Conservation (phyloP, 2,888 invertebrate genomes). For the Cryptophagus acutangulus region DNA sequence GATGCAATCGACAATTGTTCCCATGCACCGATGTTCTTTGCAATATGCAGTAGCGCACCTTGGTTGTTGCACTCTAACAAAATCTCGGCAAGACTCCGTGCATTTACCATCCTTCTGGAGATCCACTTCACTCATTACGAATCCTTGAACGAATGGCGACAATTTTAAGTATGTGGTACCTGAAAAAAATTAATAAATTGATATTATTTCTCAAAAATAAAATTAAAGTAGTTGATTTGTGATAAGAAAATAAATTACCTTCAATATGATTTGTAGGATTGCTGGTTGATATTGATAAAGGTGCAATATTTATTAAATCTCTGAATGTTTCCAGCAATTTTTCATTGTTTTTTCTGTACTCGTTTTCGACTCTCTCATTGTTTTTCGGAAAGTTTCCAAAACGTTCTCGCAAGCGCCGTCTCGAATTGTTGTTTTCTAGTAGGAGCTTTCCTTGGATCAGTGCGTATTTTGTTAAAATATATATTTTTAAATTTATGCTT, state of each 20-base stretch:
- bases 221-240: background rate
- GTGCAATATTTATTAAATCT: too few species aligned
- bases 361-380: too few species aligned
- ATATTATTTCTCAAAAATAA: background rate
- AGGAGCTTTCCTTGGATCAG: too few species aligned
- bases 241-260: conserved; percentile 2
- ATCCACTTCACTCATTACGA: conserved; percentile 78
- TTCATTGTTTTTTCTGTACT: too few species aligned
- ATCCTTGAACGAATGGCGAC: conserved; percentile 74
- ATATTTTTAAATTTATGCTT: too few species aligned
- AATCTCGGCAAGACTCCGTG: conserved; percentile 51
- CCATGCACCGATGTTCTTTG: conserved; percentile 28
- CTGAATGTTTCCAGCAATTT: too few species aligned
- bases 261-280: too few species aligned
- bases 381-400: too few species aligned
- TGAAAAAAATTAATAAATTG: conserved; percentile 32
- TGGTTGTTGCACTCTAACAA: conserved; percentile 25
- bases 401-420: too few species aligned
- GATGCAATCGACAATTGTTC: conserved; percentile 24
- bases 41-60: conserved; percentile 26
- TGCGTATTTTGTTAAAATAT: too few species aligned
- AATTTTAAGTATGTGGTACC: conserved; percentile 66
- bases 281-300: too few species aligned
- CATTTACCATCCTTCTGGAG: conserved; percentile 66
- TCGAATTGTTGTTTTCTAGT: too few species aligned